Evolutionary conservation across 2,888 invertebrate species (phyloP).

Genomic region (Phrixothrix hirtus): DNA sequence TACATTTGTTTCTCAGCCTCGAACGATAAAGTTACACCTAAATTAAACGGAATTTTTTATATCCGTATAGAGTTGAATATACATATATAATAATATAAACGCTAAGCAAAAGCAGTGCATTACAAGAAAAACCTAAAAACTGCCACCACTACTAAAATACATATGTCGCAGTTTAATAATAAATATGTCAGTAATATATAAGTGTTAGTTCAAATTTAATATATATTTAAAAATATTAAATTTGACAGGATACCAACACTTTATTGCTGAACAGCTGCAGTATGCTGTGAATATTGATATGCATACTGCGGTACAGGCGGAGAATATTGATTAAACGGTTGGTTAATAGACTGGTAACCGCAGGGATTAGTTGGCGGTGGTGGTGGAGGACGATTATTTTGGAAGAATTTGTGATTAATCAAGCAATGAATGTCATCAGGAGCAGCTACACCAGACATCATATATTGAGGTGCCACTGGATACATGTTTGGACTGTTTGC

Average conservation of each 20-base stretch:
- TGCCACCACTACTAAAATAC: slow-evolving; percentile 24
- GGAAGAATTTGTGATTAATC: slow-evolving; percentile 75
- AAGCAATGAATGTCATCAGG: slow-evolving; percentile 60
- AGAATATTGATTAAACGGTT: slow-evolving; percentile 70
- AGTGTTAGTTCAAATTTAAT: not conserved
- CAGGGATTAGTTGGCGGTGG: slow-evolving; percentile 62
- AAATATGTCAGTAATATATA: not conserved
- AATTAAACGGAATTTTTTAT: too few species aligned
- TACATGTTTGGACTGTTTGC: slow-evolving; percentile 50
- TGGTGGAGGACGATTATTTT: slow-evolving; percentile 64
- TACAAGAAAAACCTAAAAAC: slow-evolving; percentile 21
- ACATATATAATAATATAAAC: slow-evolving; percentile 25
- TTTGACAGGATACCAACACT: slow-evolving; percentile 21
- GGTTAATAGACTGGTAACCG: slow-evolving; percentile 64
- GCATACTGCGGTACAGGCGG: slow-evolving; percentile 66
- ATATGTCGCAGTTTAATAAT: slow-evolving; percentile 3
- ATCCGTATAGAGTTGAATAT: slow-evolving; percentile 22
- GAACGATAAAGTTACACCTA: slow-evolving; percentile 18
- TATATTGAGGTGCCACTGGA: slow-evolving; percentile 55
- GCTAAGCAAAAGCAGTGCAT: slow-evolving; percentile 28
- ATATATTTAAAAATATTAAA: too few species aligned
- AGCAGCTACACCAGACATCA: slow-evolving; percentile 52
- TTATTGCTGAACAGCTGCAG: slow-evolving; percentile 76
- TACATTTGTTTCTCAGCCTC: slow-evolving; percentile 7
- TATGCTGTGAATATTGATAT: slow-evolving; percentile 65